Evolutionary conservation across 2,797 vertebrate species (phyloP).

Genomic region (Danio choprae): DNA sequence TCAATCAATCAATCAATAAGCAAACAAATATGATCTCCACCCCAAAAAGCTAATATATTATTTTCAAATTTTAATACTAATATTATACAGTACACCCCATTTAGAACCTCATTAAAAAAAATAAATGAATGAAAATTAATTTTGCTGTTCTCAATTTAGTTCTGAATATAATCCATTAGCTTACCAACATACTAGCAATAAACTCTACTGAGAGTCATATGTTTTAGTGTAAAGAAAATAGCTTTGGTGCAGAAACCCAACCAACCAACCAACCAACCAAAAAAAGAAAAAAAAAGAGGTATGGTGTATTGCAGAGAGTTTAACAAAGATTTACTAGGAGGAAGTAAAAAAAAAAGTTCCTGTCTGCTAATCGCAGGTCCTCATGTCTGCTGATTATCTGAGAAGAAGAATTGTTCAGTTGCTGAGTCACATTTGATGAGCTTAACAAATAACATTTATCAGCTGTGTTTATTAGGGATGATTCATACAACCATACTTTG

Average conservation of each 20-base stretch:
- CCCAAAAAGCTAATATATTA: neutral
- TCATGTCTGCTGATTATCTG: slow-evolving; percentile 10
- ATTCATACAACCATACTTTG: slow-evolving; percentile 4
- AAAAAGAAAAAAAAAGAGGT: neutral
- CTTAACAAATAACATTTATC: slow-evolving; percentile 22
- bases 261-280: no score
- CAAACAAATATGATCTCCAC: no score
- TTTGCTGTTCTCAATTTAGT: no score
- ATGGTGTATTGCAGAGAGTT: neutral
- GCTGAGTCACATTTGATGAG: slow-evolving; percentile 14
- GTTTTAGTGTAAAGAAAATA: neutral
- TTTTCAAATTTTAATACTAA: neutral
- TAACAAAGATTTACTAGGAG: neutral
- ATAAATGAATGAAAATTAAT: no score
- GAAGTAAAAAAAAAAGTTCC: neutral
- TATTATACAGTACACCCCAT: no score
- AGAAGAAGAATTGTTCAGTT: neutral
- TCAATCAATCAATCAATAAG: no score
- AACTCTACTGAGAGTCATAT: neutral
- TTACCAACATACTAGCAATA: neutral
- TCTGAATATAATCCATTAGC: neutral
- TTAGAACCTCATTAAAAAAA: no score
- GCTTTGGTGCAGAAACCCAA: neutral
- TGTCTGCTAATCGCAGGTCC: slow-evolving; percentile 16
- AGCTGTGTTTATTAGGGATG: slow-evolving; percentile 25